phyloP scores from a whole-genome alignment of 2,888 invertebrate genomes.

The Noctua comes region DNA sequence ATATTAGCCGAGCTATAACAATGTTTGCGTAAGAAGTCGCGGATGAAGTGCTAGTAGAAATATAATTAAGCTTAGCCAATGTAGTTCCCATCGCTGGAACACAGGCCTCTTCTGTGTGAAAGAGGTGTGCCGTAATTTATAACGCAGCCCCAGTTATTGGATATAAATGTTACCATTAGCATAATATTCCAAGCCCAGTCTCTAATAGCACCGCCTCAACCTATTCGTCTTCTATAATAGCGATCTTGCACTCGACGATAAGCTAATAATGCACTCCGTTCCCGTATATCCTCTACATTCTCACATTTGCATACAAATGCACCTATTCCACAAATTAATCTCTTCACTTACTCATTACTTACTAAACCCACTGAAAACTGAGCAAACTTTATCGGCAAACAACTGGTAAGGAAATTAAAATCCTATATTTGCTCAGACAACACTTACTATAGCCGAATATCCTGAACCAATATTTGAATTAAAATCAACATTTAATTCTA shows the following conservation, averaged over 20 bases:
- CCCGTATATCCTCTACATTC: conserved; percentile 9
- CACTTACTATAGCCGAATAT: conserved; percentile 31
- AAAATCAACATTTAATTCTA: conserved; percentile 65
- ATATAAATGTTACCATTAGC: background rate
- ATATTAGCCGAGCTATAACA: no score
- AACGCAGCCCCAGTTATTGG: background rate
- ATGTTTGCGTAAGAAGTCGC: no score
- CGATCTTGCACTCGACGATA: conserved; percentile 43
- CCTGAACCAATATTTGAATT: conserved; percentile 61
- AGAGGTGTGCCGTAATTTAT: background rate
- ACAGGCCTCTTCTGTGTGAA: background rate
- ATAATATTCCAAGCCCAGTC: background rate
- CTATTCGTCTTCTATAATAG: conserved; percentile 14
- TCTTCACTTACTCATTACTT: conserved; percentile 19
- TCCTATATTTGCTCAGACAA: conserved; percentile 42
- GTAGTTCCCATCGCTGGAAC: background rate
- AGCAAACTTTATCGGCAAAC: conserved; percentile 10
- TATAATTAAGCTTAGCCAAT: background rate
- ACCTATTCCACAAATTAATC: conserved; percentile 32
- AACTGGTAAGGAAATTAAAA: conserved; percentile 52
- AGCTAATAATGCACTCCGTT: conserved; percentile 21
- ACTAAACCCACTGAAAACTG: conserved; percentile 12
- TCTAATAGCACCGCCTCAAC: background rate
- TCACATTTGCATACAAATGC: conserved; percentile 33
- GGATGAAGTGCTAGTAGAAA: no score